phyloP scores from a whole-genome alignment of 1,140 invertebrate genomes.

The Drosophila watanabei region DNA sequence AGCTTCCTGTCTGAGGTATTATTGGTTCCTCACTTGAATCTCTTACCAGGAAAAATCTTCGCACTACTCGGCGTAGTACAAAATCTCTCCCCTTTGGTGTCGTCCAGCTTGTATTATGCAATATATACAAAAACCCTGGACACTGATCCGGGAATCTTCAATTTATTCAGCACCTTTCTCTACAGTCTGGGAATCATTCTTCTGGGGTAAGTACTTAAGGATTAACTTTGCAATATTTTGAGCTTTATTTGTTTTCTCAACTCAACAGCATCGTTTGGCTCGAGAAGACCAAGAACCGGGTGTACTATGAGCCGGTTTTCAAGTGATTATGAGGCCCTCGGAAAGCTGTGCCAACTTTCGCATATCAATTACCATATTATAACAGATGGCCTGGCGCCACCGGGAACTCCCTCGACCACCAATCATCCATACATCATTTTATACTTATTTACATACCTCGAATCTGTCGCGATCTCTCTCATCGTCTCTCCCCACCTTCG shows the following conservation, averaged over 20 bases:
- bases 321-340: conserved; percentile 44
- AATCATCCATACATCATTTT: conserved; percentile 11
- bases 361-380: conserved; percentile 45
- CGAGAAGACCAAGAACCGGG: conserved; percentile 43
- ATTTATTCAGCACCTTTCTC: conserved; percentile 86
- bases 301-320: conserved; percentile 66
- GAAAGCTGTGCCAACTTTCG: conserved; percentile 29
- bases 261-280: conserved; percentile 63
- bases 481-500: background rate
- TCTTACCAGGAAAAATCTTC: conserved; percentile 87
- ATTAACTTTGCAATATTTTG: background rate
- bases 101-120: conserved; percentile 88
- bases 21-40: background rate
- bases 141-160: conserved; percentile 87
- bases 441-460: conserved; percentile 26
- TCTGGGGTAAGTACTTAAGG: conserved; percentile 85
- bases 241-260: background rate
- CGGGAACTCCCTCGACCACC: conserved; percentile 3
- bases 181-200: conserved; percentile 81
- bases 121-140: conserved; percentile 87
- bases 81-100: conserved; percentile 87
- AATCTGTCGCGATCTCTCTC: background rate
- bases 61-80: conserved; percentile 88
- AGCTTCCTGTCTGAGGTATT: background rate
- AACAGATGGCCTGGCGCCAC: conserved; percentile 17